These are phyloP conservation scores for Notolepis coatsorum DNA, from an alignment of 2,797 vertebrate species.

Conservation along the genomic window DNA sequence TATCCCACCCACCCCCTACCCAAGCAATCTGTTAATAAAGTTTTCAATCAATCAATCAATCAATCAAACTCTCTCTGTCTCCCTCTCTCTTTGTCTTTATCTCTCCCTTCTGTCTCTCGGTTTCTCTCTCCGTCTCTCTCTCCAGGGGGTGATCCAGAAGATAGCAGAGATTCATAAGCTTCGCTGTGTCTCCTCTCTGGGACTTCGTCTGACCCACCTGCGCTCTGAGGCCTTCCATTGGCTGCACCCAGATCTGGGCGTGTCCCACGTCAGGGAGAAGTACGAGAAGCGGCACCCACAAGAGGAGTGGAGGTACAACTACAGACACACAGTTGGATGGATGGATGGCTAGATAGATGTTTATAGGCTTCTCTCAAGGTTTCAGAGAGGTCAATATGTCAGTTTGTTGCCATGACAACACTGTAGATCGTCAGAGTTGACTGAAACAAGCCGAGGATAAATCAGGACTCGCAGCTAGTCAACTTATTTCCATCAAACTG, in stretches of 20 bases:
- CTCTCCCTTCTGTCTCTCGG: background rate
- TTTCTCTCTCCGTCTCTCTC: conserved; percentile 11
- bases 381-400: background rate
- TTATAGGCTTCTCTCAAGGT: too few species aligned
- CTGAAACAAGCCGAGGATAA: too few species aligned
- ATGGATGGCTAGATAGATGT: too few species aligned
- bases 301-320: conserved; percentile 96
- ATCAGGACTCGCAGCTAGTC: too few species aligned
- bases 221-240: conserved; percentile 94
- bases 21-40: too few species aligned
- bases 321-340: too few species aligned
- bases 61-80: background rate
- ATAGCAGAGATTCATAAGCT: conserved; percentile 97
- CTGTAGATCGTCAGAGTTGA: too few species aligned
- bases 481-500: too few species aligned
- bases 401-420: background rate
- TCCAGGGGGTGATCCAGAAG: conserved; percentile 97
- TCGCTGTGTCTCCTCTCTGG: conserved; percentile 93
- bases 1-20: too few species aligned
- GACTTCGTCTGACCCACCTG: conserved; percentile 94
- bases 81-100: background rate
- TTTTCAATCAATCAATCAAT: too few species aligned
- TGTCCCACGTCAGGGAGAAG: conserved; percentile 94
- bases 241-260: conserved; percentile 97
- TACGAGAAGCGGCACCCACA: conserved; percentile 94